Conservation (phyloP, 2,797 vertebrate genomes). For the Sciurus carolinensis region DNA sequence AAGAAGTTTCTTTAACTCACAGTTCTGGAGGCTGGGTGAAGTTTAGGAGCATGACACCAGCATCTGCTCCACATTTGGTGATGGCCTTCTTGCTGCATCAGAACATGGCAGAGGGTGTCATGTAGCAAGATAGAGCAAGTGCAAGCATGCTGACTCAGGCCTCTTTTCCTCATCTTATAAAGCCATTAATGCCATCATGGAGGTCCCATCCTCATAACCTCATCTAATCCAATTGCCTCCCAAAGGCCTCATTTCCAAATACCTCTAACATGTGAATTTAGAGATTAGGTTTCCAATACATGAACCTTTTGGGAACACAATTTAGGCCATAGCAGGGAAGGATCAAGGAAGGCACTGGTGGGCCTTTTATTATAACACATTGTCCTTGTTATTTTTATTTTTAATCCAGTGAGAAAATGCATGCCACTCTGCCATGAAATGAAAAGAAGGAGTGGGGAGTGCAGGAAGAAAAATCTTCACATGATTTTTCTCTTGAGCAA, state of each 20-base stretch:
- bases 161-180: not conserved
- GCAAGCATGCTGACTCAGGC: too few relatives aligned
- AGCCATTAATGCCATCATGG: not conserved
- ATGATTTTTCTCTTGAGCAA: not conserved
- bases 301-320: not conserved
- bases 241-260: not conserved
- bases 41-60: not conserved
- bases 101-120: too few relatives aligned
- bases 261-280: not conserved
- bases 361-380: not conserved
- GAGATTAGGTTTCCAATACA: not conserved
- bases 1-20: not conserved
- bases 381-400: conserved; percentile 36
- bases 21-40: not conserved
- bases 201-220: not conserved
- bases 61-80: not conserved
- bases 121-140: too few relatives aligned
- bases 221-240: not conserved
- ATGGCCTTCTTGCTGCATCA: not conserved
- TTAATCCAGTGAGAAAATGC: conserved; percentile 5
- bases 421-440: not conserved
- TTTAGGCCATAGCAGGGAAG: not conserved
- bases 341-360: not conserved
- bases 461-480: not conserved
- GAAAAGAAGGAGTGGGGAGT: not conserved